Evolutionary conservation across 2,113 vertebrate genomes (phyloP), one percentile per base, ranked within the genome.

Genomic region (Tinamus guttatus): DNA sequence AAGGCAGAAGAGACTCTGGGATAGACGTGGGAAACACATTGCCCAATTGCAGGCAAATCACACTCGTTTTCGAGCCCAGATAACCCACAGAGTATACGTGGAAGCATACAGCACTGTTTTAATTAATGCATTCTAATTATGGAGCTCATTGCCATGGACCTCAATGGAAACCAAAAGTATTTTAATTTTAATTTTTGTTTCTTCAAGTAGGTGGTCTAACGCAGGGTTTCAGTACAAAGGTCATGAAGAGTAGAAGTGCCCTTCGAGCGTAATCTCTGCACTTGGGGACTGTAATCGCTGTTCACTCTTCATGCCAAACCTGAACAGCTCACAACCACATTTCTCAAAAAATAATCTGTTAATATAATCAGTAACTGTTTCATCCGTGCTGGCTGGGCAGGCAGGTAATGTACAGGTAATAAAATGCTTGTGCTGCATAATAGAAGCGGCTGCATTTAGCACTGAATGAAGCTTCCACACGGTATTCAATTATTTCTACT

Each of bases 401-500:
- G 91, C n/a, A 69, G 86, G 73, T 27, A 81, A 73, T 0, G 2
- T 18, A 49, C 78, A 79, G 58, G 49, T 73, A 88, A 88, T 84
- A 84, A 95, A 92, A 88, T 7, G 54, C 71, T 89, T 91, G 60
- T 80, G 85, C 78, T 86, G 90, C 85, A 92, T 80, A 85, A 3
- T 3, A 75, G 73, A 45, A 64, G 54, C 62, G 21, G 22, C 19
- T 19, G 24, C 32, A 32, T 71, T 78, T 87, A 75, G 85, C 89
- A 81, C 12, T 5, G 77, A 93, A 90, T 71, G 67, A 78, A 41
- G 40, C 71, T 90, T 62, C 68, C 78, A 85, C 58, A 43, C 27
- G 64, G 77, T 43, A 70, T 91, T 94, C 93, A 93, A 96, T 97
- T 88, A 95, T 87, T 95, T 77, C 63, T 77, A 14, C 49, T 82